Evolutionary conservation across 2,113 vertebrate genomes (phyloP), one percentile per base, ranked within the genome.

Genomic region (Boulengeromyrus knoepffleri): DNA sequence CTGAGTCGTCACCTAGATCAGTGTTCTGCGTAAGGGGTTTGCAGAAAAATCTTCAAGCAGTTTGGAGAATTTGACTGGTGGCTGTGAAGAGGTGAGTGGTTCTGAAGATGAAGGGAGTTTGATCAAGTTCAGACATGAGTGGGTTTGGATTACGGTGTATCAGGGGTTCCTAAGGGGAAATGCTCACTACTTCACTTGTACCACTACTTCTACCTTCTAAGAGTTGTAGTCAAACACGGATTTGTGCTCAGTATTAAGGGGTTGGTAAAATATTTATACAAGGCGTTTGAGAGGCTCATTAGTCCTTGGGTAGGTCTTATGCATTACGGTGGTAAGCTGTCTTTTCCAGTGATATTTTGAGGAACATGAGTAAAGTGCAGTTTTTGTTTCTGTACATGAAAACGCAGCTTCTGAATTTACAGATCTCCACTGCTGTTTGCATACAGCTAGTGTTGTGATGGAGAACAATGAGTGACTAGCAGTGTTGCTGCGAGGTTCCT

Each of bases 271-370:
- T 46, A 85, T 85, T 45, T 21, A 15, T 45, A 12, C 9, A 45
- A 47, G 45, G 7, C 24, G 5, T 47, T 27, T 31, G 84, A 17
- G 49, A 47, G 46, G 19, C 45, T 49, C 3, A 86, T 50, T 50
- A 13, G n/a, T 50, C n/a, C 46, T 85, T 85, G 84, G 9, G 46
- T 10, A 4, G 84, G 84, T 50, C 9, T 27, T 47, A 49, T 15
- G 42, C 21, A 85, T 45, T 24, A 19, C 1, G 19, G 1, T 13
- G 31, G 19, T n/a, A 2, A 85, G 39, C 42, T 47, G 39, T 89
- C 88, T 89, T 85, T 92, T 17, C 6, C 42, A 91, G 92, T 94
- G 94, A 94, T 94, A 86, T 92, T 92, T 91, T 85, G 9, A 93
- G 93, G 94, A 95, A 94, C 94, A 93, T 92, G 87, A 91, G 91